Evolutionary conservation across 2,888 invertebrate species (phyloP), one percentile per base, ranked within the genome.

Genomic region (Lasioglossum morio): DNA sequence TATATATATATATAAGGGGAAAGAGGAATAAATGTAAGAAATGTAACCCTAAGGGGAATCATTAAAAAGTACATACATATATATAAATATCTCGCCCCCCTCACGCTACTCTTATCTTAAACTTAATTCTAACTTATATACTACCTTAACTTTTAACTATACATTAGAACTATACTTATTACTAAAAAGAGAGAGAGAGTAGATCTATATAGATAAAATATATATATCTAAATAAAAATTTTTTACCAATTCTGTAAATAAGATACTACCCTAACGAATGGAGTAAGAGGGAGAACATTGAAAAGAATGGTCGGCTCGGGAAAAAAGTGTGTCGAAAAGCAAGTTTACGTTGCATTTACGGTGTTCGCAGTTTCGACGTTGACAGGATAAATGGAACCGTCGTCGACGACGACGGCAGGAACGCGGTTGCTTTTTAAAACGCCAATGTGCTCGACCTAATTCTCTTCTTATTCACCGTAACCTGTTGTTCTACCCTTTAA

Each of bases 371-470:
- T n/a, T 10, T 16, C 46, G 46, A 34, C 30, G 46, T 48, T 72
- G 40, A 43, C 48, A 27, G 46, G 48, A 70, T 70, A 84, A 84
- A 85, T 76, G 37, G 72, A 79, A 34, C 8, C 16, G 34, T 34
- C 34, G 19, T 57, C 8, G 34, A 66, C 77, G 60, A 30, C 76
- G 70, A 82, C 76, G 77, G 79, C 23, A 69, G 37, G 57, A 73
- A 77, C 27, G 30, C 14, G 27, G 40, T 23, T 70, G 63, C 63
- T 80, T 69, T 84, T 53, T 81, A 84, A 80, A 86, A 77, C 46
- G 79, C n/a, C 79, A 63, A 83, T 75, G 60, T 46, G 53, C 80
- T 84, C 85, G 84, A 86, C 84, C 84, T 75, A 84, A 84, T 86
- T 84, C 77, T 57, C 69, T 37, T 46, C 72, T 81, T 72, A 77